A percentile compares a stretch with the other conserved stretches of the same genome.
Evolutionary conservation across 2,888 invertebrate species (phyloP).

Genomic region (Dryobotodes eremita): DNA sequence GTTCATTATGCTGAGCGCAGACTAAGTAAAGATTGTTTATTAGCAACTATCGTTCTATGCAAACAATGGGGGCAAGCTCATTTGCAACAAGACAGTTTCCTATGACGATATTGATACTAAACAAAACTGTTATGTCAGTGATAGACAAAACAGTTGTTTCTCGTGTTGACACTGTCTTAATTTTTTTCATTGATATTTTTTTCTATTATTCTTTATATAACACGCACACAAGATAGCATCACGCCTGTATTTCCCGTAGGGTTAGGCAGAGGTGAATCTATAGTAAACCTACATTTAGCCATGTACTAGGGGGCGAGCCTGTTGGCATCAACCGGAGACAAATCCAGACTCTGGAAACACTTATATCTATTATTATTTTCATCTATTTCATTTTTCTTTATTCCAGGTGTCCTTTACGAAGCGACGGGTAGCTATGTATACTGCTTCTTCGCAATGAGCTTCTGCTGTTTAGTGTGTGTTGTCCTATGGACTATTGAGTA

Average conservation of each 20-base stretch:
- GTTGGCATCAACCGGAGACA: background rate
- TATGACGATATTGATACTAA: background rate
- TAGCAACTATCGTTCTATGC: background rate
- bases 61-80: background rate
- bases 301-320: background rate
- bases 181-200: background rate
- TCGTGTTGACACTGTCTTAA: background rate
- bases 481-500: slow-evolving; percentile 92
- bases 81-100: background rate
- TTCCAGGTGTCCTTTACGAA: slow-evolving; percentile 85
- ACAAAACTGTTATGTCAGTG: background rate
- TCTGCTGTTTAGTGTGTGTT: slow-evolving; percentile 92
- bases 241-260: background rate
- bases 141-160: background rate
- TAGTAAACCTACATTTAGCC: background rate
- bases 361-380: background rate
- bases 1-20: background rate
- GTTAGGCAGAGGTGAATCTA: background rate
- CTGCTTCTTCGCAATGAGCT: slow-evolving; percentile 92
- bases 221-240: background rate
- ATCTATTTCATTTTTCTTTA: background rate
- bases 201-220: background rate
- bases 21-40: background rate
- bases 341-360: background rate
- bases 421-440: slow-evolving; percentile 92